Evolutionary conservation across 1,140 invertebrate species (phyloP), one percentile per base, ranked within the genome.

Genomic region (Drosophila micromelanica): DNA sequence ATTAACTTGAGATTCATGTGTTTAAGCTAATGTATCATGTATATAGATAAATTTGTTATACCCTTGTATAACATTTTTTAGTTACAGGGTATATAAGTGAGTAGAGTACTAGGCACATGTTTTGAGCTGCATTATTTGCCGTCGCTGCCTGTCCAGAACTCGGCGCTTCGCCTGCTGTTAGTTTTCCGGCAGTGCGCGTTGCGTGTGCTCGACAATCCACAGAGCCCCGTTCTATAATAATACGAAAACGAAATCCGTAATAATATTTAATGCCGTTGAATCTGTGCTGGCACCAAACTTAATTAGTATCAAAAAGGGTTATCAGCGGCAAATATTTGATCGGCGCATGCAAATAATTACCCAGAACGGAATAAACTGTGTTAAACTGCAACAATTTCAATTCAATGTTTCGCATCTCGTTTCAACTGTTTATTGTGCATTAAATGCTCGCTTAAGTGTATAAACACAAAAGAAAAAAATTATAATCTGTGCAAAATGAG

Each of bases 181-280:
- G 82, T 81, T 87, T 86, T 81, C 59, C 81, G 75, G 42, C 71
- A 65, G 84, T 55, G 63, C 63, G 82, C 81, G 60, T 73, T 63
- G 75, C 71, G 82, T 86, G 82, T 64, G 81, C 78, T 87, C 63
- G 51, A 62, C 57, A 52, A 54, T 62, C 82, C 45, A 5, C 45
- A 5, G 15, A 42, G 51, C 38, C 37, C 12, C 45, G 48, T 17
- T 38, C 40, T 27, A 13, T 27, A 27, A 27, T 20, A 30, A 30
- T 30, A 48, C 2, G n/a, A 30, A 49, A 49, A 52, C 30, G 49
- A n/a, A 45, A 60, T 45, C 13, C n/a, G 13, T 20, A 48, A 17
- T 46, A 56, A 56, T 56, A 56, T 43, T 49, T 43, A 56, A 64
- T 49, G 37, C 27, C 43, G 68, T 42, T n/a, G 8, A 64, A 43